Percentiles rank a stretch among this genome's conserved stretches.
These are phyloP conservation scores for Urocolius indicus DNA, from an alignment of 2,113 vertebrate species.

Conservation along the genomic window DNA sequence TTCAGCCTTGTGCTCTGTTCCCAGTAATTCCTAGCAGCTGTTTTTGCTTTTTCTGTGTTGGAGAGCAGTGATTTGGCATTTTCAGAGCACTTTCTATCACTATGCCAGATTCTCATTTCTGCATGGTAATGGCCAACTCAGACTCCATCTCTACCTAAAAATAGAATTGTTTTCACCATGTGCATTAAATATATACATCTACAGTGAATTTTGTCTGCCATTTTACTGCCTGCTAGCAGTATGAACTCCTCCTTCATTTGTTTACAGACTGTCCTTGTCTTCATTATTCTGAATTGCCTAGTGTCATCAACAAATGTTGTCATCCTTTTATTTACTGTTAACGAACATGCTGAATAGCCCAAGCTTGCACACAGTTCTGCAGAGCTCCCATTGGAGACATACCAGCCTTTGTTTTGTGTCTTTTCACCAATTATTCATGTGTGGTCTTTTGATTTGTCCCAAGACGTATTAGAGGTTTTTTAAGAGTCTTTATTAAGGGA, in stretches of 20 bases:
- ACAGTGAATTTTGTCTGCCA: not conserved
- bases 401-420: not conserved
- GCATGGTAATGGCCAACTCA: not conserved
- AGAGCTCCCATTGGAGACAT: not conserved
- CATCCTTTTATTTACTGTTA: not conserved
- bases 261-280: not conserved
- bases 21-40: not conserved
- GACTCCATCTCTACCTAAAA: not conserved
- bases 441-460: not conserved
- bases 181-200: not conserved
- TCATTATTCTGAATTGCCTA: not conserved
- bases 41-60: not conserved
- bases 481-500: not conserved
- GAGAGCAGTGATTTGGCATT: not conserved
- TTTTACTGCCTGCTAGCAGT: not conserved
- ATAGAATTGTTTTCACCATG: not conserved
- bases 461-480: not conserved
- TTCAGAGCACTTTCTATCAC: rapidly evolving
- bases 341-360: not conserved
- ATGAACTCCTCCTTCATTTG: not conserved
- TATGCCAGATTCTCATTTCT: not conserved
- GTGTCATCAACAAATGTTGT: not conserved
- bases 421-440: not conserved
- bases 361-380: not conserved
- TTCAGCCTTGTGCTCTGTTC: not conserved